Percentiles rank a stretch among this genome's conserved stretches.
Conservation (phyloP, 2,888 invertebrate species). For the Leucoptera coffeella region DNA sequence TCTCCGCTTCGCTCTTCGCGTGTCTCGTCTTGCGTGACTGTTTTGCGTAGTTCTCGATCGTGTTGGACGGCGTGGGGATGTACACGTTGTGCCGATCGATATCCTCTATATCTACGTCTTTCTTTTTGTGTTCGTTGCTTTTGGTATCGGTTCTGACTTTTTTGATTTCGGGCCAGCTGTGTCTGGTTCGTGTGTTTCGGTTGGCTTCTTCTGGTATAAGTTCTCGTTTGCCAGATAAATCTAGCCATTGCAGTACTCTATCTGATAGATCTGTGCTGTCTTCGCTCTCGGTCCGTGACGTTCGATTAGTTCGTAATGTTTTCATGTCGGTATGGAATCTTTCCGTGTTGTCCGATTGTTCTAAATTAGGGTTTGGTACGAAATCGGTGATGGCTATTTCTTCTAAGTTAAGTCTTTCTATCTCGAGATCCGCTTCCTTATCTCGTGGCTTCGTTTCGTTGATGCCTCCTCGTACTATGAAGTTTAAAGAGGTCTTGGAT, state of each 20-base stretch:
- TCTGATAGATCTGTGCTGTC: slow-evolving; percentile 53
- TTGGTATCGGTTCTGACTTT: too few relatives aligned
- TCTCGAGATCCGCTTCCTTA: slow-evolving; percentile 9
- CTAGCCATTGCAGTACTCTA: slow-evolving; percentile 73
- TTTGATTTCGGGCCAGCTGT: slow-evolving; percentile 43
- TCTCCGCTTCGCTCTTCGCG: slow-evolving; percentile 20
- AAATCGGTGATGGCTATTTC: slow-evolving; percentile 23
- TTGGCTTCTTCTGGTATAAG: slow-evolving; percentile 21
- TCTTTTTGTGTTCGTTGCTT: too few relatives aligned
- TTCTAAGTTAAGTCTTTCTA: slow-evolving; percentile 24
- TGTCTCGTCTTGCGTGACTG: slow-evolving; percentile 38
- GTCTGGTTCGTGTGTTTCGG: slow-evolving; percentile 29
- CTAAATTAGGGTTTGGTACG: slow-evolving; percentile 18
- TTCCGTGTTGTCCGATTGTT: slow-evolving; percentile 18
- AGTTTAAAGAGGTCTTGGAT: too few relatives aligned
- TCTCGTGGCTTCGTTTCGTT: neutral
- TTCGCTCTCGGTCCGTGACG: slow-evolving; percentile 21
- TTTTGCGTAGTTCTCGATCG: slow-evolving; percentile 45
- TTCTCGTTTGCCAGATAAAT: slow-evolving; percentile 60
- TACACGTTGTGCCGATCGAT: slow-evolving; percentile 41
- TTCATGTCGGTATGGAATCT: slow-evolving; percentile 22
- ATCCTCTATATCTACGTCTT: too few relatives aligned
- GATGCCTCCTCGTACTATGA: too few relatives aligned
- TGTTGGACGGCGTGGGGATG: slow-evolving; percentile 36
- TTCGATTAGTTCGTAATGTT: slow-evolving; percentile 25